Percentiles rank a stretch among this genome's conserved stretches.
Conservation (phyloP, 2,113 vertebrate genomes). For the Pongo abelii region DNA sequence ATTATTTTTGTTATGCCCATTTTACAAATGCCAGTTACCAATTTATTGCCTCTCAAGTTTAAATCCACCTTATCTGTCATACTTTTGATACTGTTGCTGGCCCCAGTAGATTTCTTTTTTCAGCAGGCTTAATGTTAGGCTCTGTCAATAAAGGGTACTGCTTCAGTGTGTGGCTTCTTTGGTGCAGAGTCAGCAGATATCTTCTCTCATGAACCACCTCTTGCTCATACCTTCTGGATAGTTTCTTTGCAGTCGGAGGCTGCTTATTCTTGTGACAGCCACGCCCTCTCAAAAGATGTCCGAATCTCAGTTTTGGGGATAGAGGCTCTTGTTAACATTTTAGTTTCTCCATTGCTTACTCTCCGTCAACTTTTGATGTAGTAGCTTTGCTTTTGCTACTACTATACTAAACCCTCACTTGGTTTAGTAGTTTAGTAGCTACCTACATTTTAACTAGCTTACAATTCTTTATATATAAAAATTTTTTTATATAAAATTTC, state of each 20-base stretch:
- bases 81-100: neutral
- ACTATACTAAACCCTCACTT: neutral
- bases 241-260: neutral
- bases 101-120: neutral
- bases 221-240: neutral
- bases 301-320: neutral
- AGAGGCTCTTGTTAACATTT: neutral
- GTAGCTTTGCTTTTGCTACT: neutral
- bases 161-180: neutral
- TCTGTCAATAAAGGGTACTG: neutral
- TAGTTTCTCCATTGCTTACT: neutral
- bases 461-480: neutral
- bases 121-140: neutral
- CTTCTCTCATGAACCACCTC: neutral
- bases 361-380: neutral
- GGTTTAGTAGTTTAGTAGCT: neutral
- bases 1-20: neutral
- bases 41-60: neutral
- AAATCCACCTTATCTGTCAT: neutral
- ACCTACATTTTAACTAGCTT: neutral
- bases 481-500: neutral
- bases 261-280: neutral
- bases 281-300: neutral
- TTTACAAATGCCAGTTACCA: neutral
- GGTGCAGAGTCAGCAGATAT: too few relatives aligned